Conservation (phyloP, 2,797 vertebrate species). For the Cuculus canorus region DNA sequence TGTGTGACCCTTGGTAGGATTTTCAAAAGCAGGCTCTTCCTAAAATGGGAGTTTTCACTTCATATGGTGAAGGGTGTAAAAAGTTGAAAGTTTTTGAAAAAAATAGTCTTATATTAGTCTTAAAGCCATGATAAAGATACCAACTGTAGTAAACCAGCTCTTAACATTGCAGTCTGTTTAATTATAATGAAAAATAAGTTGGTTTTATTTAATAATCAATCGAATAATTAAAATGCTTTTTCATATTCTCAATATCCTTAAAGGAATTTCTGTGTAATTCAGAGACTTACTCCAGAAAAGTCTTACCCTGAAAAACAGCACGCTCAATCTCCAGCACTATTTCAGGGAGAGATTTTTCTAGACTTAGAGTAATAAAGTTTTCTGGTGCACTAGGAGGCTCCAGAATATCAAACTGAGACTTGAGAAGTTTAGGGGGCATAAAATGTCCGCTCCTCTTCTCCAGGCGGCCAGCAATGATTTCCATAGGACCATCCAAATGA, state of each 20-base stretch:
- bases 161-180: background rate
- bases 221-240: background rate
- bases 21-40: background rate
- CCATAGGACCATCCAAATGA: conserved; percentile 81
- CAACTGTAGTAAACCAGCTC: background rate
- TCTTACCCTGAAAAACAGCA: background rate
- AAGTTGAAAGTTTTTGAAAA: background rate
- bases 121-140: background rate
- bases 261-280: background rate
- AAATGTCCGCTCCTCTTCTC: conserved; percentile 84
- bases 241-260: background rate
- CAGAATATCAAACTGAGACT: conserved; percentile 86
- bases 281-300: background rate
- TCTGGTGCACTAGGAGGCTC: conserved; percentile 84
- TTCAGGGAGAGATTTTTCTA: conserved; percentile 78
- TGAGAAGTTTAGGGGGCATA: conserved; percentile 84
- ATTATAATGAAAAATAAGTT: background rate
- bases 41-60: background rate
- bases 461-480: conserved; percentile 82
- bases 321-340: conserved; percentile 74
- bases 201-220: background rate
- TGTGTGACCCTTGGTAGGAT: background rate
- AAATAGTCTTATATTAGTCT: background rate
- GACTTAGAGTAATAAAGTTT: conserved; percentile 80
- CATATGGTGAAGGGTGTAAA: background rate